Conservation (phyloP, 2,797 vertebrate species). For the Premnoplex brunnescens region DNA sequence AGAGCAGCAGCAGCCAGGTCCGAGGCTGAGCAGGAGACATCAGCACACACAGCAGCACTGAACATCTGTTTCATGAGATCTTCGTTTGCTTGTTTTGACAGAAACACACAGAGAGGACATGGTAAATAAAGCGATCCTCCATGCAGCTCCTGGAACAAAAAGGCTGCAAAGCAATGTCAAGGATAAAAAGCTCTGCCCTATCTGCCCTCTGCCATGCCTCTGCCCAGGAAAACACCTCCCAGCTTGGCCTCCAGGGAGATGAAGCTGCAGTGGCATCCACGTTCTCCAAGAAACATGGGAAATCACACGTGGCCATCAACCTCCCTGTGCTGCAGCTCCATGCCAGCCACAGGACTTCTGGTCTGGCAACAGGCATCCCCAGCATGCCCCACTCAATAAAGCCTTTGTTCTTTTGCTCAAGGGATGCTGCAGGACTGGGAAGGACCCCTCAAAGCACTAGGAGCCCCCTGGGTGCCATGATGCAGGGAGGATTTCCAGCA, state of each 20-base stretch:
- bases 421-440: not conserved
- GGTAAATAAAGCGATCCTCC: not conserved
- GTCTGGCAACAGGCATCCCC: not conserved
- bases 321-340: accelerated
- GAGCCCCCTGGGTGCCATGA: not conserved
- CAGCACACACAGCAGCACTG: constrained; percentile 58
- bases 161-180: not conserved
- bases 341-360: not conserved
- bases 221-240: constrained; percentile 75
- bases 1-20: constrained; percentile 81
- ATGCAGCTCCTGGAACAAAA: not conserved
- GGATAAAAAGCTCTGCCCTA: not conserved
- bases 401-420: not conserved
- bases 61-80: constrained; percentile 83
- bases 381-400: accelerated
- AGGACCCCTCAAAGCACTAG: not conserved
- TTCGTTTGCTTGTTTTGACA: constrained; percentile 77
- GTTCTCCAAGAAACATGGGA: constrained; percentile 57
- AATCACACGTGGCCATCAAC: not conserved
- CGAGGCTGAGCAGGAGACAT: constrained; percentile 70
- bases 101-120: not conserved
- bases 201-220: constrained; percentile 63
- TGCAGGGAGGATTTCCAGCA: not conserved
- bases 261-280: constrained; percentile 67
- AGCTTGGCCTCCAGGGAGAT: constrained; percentile 77